Conservation (phyloP, 2,888 invertebrate species). For the Microplitis manilae region DNA sequence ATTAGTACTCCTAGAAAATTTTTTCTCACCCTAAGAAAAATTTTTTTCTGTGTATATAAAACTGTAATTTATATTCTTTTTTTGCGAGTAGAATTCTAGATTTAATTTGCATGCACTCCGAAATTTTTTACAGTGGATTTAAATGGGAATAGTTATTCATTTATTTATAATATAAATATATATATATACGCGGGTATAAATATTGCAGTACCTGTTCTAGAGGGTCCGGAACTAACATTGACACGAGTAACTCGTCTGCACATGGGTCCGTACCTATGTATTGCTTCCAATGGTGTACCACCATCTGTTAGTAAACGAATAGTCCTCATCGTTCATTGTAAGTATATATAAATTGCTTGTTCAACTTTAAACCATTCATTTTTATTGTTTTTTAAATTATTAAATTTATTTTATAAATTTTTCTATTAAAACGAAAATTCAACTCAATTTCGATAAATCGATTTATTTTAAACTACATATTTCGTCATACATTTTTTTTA, state of each 20-base stretch:
- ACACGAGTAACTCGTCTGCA: slow-evolving; percentile 81
- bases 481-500: too few relatives aligned
- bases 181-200: not conserved
- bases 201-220: slow-evolving; percentile 56
- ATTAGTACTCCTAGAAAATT: too few relatives aligned
- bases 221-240: slow-evolving; percentile 79
- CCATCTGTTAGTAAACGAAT: slow-evolving; percentile 74
- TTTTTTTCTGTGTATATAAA: too few relatives aligned
- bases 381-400: not conserved
- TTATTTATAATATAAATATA: not conserved
- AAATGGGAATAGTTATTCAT: not conserved
- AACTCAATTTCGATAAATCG: too few relatives aligned
- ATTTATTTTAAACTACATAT: too few relatives aligned
- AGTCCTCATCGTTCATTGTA: slow-evolving; percentile 82
- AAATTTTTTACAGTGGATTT: not conserved
- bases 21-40: too few relatives aligned
- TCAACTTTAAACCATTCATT: not conserved
- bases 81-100: too few relatives aligned
- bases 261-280: slow-evolving; percentile 85
- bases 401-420: not conserved
- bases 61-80: too few relatives aligned
- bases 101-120: too few relatives aligned
- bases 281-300: slow-evolving; percentile 84
- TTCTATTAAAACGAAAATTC: not conserved
- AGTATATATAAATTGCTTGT: slow-evolving; percentile 70